phyloP scores from a whole-genome alignment of 1,140 invertebrate genomes.

The Eumaeus atala region DNA sequence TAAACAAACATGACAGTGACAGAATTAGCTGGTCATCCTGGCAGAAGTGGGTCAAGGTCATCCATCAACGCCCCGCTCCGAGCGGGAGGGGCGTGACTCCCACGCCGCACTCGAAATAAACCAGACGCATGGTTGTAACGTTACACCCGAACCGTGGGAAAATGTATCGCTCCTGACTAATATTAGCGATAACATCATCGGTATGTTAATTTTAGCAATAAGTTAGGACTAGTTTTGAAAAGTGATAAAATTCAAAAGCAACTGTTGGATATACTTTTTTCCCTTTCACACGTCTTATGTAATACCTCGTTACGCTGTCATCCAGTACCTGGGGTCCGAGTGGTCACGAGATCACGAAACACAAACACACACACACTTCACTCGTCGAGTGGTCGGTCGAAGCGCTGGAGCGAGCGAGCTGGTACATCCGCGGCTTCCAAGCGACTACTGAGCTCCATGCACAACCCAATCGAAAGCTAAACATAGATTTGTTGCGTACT shows the following conservation, averaged over 20 bases:
- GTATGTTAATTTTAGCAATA: too few species aligned
- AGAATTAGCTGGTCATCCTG: slow-evolving; percentile 15
- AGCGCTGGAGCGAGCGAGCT: slow-evolving; percentile 53
- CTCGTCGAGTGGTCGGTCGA: slow-evolving; percentile 66
- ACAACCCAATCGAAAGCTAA: slow-evolving; percentile 38
- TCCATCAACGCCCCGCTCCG: slow-evolving; percentile 17
- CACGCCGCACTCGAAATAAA: slow-evolving; percentile 60
- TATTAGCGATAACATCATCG: neutral
- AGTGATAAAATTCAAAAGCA: too few species aligned
- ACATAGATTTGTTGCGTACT: slow-evolving; percentile 31
- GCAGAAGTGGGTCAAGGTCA: slow-evolving; percentile 58
- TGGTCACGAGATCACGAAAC: slow-evolving; percentile 28
- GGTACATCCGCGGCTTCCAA: slow-evolving; percentile 53
- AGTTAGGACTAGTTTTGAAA: too few species aligned
- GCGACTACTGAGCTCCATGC: slow-evolving; percentile 46
- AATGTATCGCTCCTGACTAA: slow-evolving; percentile 3
- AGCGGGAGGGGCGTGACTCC: slow-evolving; percentile 33
- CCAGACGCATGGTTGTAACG: slow-evolving; percentile 59
- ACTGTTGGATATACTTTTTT: too few species aligned
- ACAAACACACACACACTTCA: slow-evolving; percentile 67
- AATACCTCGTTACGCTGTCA: too few species aligned
- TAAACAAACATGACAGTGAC: slow-evolving; percentile 16
- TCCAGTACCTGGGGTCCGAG: slow-evolving; percentile 12
- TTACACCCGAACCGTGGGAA: slow-evolving; percentile 38
- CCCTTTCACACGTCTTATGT: too few species aligned